Conservation (phyloP, 1,140 invertebrate species). For the Lethrus apterus region DNA sequence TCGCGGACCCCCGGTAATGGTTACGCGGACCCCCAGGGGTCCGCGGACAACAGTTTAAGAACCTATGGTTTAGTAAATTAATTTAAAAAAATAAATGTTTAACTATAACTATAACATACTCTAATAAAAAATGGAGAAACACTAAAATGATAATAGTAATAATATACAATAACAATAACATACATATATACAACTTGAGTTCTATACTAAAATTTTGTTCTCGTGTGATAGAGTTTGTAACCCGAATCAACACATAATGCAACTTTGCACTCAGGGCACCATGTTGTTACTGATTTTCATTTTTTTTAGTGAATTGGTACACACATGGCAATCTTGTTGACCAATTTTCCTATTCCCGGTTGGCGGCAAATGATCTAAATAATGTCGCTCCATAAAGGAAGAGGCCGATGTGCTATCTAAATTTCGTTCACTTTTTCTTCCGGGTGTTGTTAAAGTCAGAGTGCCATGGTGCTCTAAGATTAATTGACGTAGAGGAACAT, state of each 20-base stretch:
- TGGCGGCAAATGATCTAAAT: neutral
- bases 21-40: too few species aligned
- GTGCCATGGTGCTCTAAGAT: neutral
- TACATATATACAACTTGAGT: neutral
- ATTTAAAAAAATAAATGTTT: neutral
- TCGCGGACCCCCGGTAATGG: too few species aligned
- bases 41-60: too few species aligned
- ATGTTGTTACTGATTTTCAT: slow-evolving; percentile 1
- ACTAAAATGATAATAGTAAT: slow-evolving; percentile 1
- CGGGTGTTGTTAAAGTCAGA: neutral
- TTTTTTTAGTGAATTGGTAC: neutral
- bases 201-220: neutral
- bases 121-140: slow-evolving; percentile 1
- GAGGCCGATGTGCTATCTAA: neutral
- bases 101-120: slow-evolving; percentile 1
- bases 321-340: neutral
- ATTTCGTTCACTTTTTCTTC: neutral
- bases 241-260: neutral
- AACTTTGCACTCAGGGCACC: neutral
- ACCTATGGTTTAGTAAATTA: slow-evolving; percentile 1
- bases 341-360: neutral
- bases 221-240: slow-evolving; percentile 1
- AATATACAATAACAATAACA: slow-evolving; percentile 1
- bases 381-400: neutral
- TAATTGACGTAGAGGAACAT: neutral